Conservation (phyloP, 2,113 vertebrate genomes). For the Malurus cyaneus region DNA sequence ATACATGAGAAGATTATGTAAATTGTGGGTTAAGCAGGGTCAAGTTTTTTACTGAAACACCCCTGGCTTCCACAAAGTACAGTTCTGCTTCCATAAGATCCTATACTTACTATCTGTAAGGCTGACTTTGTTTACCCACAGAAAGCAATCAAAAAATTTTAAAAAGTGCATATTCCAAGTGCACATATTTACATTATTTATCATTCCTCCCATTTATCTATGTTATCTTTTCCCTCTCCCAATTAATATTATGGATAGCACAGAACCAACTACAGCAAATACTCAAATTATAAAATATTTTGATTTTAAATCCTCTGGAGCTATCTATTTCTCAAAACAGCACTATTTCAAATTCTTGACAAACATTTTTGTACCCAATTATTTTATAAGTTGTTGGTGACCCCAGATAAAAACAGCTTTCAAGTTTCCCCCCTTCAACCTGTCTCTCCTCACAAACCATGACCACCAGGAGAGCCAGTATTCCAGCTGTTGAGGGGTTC, state of each 20-base stretch:
- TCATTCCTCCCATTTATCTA: neutral
- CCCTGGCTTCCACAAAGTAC: neutral
- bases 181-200: neutral
- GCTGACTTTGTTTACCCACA: neutral
- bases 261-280: neutral
- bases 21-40: slow-evolving; percentile 1
- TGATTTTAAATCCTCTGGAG: neutral
- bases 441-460: neutral
- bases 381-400: neutral
- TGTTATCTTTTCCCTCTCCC: neutral
- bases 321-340: neutral
- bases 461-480: neutral
- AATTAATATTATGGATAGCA: neutral
- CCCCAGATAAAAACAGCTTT: neutral
- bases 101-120: neutral
- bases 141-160: neutral
- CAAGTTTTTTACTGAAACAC: neutral
- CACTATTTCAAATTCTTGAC: neutral
- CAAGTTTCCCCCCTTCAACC: neutral
- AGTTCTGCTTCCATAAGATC: neutral
- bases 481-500: neutral
- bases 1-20: slow-evolving; percentile 20
- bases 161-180: neutral
- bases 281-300: neutral
- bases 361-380: neutral